phyloP scores from a whole-genome alignment of 2,113 vertebrate species.

The Jacana jacana region DNA sequence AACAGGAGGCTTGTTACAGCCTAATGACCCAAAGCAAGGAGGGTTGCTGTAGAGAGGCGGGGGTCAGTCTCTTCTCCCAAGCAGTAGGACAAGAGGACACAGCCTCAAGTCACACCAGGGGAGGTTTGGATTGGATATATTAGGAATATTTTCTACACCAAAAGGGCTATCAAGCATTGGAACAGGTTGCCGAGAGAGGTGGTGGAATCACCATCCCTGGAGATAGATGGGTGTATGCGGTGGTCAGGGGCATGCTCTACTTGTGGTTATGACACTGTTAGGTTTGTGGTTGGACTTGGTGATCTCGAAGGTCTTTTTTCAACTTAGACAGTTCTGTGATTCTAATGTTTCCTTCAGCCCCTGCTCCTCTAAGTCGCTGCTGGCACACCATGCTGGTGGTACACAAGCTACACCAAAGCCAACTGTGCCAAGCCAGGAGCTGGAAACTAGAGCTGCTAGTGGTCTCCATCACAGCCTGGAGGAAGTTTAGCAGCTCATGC shows the following conservation, averaged over 20 bases:
- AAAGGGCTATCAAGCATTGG: neutral
- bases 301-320: neutral
- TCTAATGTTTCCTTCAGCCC: neutral
- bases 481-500: accelerated
- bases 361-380: accelerated
- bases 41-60: neutral
- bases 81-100: neutral
- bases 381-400: accelerated
- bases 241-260: neutral
- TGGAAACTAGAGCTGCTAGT: neutral
- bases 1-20: neutral
- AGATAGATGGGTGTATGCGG: neutral
- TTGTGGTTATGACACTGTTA: neutral
- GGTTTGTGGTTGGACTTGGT: neutral
- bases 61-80: neutral
- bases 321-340: neutral
- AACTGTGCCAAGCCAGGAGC: neutral
- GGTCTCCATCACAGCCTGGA: accelerated
- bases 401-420: neutral
- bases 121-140: neutral
- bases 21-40: accelerated
- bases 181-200: neutral
- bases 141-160: neutral
- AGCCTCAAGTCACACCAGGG: neutral
- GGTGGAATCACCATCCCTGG: neutral